These are phyloP conservation scores for Rhopalosiphum nymphaeae DNA, from an alignment of 2,888 invertebrate genomes.

Conservation along the genomic window DNA sequence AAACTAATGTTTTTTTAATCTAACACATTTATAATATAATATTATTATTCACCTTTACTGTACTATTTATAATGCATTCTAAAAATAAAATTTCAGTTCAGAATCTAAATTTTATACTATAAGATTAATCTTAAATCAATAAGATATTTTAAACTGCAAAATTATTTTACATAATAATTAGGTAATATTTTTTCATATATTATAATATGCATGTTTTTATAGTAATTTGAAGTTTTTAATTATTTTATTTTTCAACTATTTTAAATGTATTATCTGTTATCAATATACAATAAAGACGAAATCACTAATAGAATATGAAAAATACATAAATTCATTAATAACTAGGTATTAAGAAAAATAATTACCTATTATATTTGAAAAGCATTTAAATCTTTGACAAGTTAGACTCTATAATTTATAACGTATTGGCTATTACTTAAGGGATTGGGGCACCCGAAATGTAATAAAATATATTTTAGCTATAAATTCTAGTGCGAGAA, in stretches of 20 bases:
- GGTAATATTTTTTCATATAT: background rate
- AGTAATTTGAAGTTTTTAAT: background rate
- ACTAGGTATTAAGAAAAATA: background rate
- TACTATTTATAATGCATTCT: background rate
- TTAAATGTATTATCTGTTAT: background rate
- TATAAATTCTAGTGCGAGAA: slow-evolving; percentile 40
- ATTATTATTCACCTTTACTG: background rate
- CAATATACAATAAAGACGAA: background rate
- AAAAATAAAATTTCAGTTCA: too few species aligned
- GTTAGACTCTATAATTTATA: slow-evolving; percentile 37
- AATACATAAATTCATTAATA: slow-evolving; percentile 23
- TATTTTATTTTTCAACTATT: background rate
- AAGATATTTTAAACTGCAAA: background rate
- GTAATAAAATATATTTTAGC: slow-evolving; percentile 51
- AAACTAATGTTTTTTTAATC: background rate
- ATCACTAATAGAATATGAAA: background rate
- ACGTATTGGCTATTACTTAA: slow-evolving; percentile 48
- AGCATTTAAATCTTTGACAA: slow-evolving; percentile 35
- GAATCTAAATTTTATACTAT: background rate
- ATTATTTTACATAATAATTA: background rate
- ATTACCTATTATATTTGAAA: slow-evolving; percentile 30
- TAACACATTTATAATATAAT: background rate
- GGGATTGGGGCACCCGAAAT: slow-evolving; percentile 16
- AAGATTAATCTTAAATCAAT: background rate
- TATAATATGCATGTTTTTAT: background rate